phyloP scores from a whole-genome alignment of 2,797 vertebrate species.

The Halcyon chelicuti region DNA sequence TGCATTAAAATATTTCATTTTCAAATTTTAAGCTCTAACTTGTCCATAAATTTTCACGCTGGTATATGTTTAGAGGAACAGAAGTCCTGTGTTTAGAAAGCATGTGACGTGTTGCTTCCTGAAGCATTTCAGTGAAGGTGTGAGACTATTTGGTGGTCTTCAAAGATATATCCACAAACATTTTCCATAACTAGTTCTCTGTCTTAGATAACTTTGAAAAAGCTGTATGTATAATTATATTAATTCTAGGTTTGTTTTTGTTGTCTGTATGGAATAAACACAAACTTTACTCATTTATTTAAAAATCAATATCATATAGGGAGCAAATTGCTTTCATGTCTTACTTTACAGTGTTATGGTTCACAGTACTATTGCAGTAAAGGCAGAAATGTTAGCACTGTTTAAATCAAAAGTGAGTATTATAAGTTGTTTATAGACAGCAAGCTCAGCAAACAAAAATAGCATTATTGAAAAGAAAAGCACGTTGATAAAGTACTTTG shows the following conservation, averaged over 20 bases:
- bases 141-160: not conserved
- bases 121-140: not conserved
- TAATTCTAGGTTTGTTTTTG: slow-evolving; percentile 18
- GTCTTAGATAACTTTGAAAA: not conserved
- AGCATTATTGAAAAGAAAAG: not conserved
- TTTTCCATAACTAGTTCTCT: not conserved
- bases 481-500: slow-evolving; percentile 17
- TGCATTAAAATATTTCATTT: not conserved
- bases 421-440: not conserved
- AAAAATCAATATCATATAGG: slow-evolving; percentile 68
- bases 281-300: slow-evolving; percentile 63
- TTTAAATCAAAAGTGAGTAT: slow-evolving; percentile 57
- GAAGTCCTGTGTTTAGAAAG: not conserved
- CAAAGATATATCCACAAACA: not conserved
- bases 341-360: slow-evolving; percentile 26
- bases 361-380: slow-evolving; percentile 56
- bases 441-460: slow-evolving; percentile 11
- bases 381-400: slow-evolving; percentile 44
- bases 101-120: not conserved
- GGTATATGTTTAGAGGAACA: not conserved
- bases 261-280: slow-evolving; percentile 9
- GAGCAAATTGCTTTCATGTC: slow-evolving; percentile 61
- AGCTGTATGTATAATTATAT: not conserved
- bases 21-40: not conserved
- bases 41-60: not conserved